A percentile compares a stretch with the other conserved stretches of the same genome.
phyloP scores from a whole-genome alignment of 2,888 invertebrate genomes.

The Harpalus rubripes region DNA sequence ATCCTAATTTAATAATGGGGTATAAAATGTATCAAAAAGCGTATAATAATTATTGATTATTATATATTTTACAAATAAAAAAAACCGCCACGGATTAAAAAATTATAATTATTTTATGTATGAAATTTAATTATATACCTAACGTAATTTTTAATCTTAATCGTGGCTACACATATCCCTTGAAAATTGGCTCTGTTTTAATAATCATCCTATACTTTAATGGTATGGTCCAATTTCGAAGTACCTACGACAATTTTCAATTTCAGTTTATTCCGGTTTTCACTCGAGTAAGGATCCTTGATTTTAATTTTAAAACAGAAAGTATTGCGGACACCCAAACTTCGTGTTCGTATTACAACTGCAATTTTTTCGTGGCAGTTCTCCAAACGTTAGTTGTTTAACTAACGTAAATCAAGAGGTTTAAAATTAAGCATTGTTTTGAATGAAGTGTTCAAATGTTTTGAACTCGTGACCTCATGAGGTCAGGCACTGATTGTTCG shows the following conservation, averaged over 20 bases:
- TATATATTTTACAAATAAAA: too few species aligned
- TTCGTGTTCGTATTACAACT: neutral
- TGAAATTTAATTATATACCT: too few species aligned
- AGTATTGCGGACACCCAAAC: neutral
- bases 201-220: neutral
- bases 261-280: neutral
- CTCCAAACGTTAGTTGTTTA: too few species aligned
- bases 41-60: too few species aligned
- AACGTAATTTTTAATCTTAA: too few species aligned
- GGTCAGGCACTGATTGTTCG: neutral
- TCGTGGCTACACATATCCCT: too few species aligned
- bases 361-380: slow-evolving; percentile 3
- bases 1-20: too few species aligned
- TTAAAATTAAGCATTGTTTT: slow-evolving; percentile 23
- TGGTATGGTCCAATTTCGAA: neutral
- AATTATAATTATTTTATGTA: too few species aligned
- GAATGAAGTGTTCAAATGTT: neutral
- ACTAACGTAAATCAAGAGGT: slow-evolving; percentile 8
- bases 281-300: neutral
- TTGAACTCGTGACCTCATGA: slow-evolving; percentile 5
- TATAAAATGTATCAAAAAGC: too few species aligned
- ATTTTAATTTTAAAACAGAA: neutral
- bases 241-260: neutral
- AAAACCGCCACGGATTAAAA: too few species aligned
- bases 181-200: neutral